These are phyloP conservation scores for Muschampia plurimacula DNA, from an alignment of 2,888 invertebrate species.

Conservation along the genomic window DNA sequence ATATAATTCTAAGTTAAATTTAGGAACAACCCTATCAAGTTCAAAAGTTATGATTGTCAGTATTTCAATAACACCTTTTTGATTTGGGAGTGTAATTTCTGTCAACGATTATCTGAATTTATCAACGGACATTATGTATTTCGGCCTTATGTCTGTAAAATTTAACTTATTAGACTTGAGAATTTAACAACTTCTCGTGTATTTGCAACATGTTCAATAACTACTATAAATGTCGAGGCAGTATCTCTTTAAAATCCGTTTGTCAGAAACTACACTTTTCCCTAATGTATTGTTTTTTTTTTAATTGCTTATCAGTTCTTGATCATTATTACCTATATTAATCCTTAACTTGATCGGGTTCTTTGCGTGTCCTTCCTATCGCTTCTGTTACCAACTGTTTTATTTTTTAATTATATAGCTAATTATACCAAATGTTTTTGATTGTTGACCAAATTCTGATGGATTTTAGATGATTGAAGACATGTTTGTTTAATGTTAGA, in stretches of 20 bases:
- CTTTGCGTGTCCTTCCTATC: neutral
- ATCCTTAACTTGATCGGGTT: neutral
- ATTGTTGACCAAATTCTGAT: no score
- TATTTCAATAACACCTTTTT: neutral
- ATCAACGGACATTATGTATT: no score
- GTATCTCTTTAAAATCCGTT: neutral
- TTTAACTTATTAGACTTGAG: neutral
- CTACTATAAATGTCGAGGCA: neutral
- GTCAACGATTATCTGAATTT: no score
- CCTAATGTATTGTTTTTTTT: neutral
- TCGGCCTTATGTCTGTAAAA: no score
- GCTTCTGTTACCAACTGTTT: neutral
- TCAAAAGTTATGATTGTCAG: neutral
- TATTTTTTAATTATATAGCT: neutral
- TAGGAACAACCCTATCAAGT: neutral
- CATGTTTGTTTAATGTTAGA: slow-evolving; percentile 2
- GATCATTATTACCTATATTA: neutral
- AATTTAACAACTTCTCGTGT: no score
- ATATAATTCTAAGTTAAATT: neutral
- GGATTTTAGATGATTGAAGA: neutral
- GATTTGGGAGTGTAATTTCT: no score
- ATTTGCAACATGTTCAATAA: neutral
- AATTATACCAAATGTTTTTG: neutral
- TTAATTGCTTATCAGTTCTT: neutral
- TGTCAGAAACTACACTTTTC: neutral